A percentile compares a stretch with the other conserved stretches of the same genome.
Evolutionary conservation across 2,113 vertebrate genomes (phyloP).

Genomic region (Bubalus kerabau): DNA sequence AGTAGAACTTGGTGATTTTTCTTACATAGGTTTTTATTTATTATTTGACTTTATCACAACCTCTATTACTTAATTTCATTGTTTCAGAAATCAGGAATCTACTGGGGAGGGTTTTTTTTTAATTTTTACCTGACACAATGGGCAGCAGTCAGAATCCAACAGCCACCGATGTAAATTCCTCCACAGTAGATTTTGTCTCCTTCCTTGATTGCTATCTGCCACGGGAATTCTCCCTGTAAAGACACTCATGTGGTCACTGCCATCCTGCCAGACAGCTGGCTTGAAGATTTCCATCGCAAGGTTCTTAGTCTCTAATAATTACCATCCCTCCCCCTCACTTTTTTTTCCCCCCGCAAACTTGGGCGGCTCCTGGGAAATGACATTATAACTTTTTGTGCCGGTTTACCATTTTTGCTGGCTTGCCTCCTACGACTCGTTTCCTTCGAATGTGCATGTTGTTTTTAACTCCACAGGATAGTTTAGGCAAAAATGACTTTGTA

Average conservation of each 20-base stretch:
- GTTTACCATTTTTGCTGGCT: constrained; percentile 76
- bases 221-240: constrained; percentile 91
- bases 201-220: constrained; percentile 91
- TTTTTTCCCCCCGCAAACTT: neutral
- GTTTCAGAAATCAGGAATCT: neutral
- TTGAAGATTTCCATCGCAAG: neutral
- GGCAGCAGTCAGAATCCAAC: constrained; percentile 95
- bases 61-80: neutral
- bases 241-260: constrained; percentile 3
- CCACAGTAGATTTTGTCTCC: constrained; percentile 83
- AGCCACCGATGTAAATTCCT: constrained; percentile 92
- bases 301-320: neutral
- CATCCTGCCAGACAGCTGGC: neutral
- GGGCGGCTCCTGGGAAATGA: neutral
- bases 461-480: constrained; percentile 76
- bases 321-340: neutral
- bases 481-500: constrained; percentile 75
- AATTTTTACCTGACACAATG: constrained; percentile 91
- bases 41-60: neutral
- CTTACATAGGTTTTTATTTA: neutral
- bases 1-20: neutral
- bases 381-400: accelerated
- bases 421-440: constrained; percentile 84
- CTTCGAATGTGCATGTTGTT: constrained; percentile 51
- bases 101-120: neutral